A percentile compares a stretch with the other conserved stretches of the same genome.
These are phyloP conservation scores for Desoria tigrina DNA, from an alignment of 2,888 invertebrate species.

Conservation along the genomic window DNA sequence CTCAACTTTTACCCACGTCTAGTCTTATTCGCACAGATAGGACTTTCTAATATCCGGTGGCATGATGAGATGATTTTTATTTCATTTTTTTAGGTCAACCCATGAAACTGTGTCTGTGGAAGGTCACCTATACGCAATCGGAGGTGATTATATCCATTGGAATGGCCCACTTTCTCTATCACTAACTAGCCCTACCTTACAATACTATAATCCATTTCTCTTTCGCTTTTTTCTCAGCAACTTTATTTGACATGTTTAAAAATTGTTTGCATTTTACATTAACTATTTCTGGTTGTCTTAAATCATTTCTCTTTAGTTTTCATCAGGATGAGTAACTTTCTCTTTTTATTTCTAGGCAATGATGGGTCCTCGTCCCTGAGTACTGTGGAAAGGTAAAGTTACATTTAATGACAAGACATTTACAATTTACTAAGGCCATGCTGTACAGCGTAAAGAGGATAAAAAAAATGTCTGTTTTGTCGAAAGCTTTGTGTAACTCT, in stretches of 20 bases:
- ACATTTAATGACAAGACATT: too few species aligned
- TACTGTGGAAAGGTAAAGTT: slow-evolving; percentile 63
- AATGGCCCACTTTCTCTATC: slow-evolving; percentile 2
- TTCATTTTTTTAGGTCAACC: slow-evolving; percentile 62
- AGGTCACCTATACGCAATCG: slow-evolving; percentile 66
- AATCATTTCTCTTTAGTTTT: too few species aligned
- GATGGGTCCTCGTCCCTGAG: slow-evolving; percentile 70
- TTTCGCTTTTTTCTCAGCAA: too few species aligned
- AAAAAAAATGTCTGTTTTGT: too few species aligned
- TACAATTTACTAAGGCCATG: too few species aligned
- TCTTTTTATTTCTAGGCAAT: slow-evolving; percentile 56
- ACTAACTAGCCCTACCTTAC: neutral
- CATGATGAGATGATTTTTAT: neutral
- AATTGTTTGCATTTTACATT: too few species aligned
- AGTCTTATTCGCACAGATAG: too few species aligned
- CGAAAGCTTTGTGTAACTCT: too few species aligned
- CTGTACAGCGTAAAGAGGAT: too few species aligned
- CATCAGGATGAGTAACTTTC: neutral
- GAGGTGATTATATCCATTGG: slow-evolving; percentile 58
- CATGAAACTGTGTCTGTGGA: slow-evolving; percentile 70
- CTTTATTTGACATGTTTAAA: neutral
- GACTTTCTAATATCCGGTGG: too few species aligned
- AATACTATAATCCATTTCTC: neutral
- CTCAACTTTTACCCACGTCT: too few species aligned
- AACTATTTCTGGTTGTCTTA: too few species aligned